Conservation (phyloP, 2,888 invertebrate genomes). For the Nemapogon koenigi region DNA sequence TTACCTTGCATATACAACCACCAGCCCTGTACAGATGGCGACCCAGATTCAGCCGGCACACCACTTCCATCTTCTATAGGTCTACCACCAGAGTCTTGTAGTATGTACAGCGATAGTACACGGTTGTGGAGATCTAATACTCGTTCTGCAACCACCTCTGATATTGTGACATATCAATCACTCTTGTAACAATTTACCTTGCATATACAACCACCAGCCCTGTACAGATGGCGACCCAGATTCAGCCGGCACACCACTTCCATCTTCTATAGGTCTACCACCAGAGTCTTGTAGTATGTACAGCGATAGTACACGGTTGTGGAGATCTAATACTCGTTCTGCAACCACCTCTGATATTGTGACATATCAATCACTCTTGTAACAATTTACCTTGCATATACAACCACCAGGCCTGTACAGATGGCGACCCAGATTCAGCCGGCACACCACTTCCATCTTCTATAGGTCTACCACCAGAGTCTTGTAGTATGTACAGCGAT, state of each 20-base stretch:
- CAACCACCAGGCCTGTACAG: conserved; percentile 89
- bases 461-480: no score
- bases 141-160: conserved; percentile 83
- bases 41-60: conserved; percentile 67
- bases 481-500: conserved; percentile 81
- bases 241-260: conserved; percentile 47
- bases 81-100: no score
- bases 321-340: conserved; percentile 80
- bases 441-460: no score
- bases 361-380: conserved; percentile 78
- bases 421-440: conserved; percentile 76
- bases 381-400: conserved; percentile 86
- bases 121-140: conserved; percentile 82
- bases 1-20: conserved; percentile 88
- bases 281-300: conserved; percentile 86
- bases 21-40: conserved; percentile 87
- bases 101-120: conserved; percentile 77
- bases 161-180: conserved; percentile 82
- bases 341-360: conserved; percentile 87
- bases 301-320: conserved; percentile 77
- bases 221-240: conserved; percentile 82
- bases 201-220: conserved; percentile 91
- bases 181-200: conserved; percentile 82
- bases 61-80: no score
- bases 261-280: no score